Base-by-base conservation (phyloP, 30 jellyfish, hydroid and myxozoan genomes). In the Cassiopea xamachana region DNA sequence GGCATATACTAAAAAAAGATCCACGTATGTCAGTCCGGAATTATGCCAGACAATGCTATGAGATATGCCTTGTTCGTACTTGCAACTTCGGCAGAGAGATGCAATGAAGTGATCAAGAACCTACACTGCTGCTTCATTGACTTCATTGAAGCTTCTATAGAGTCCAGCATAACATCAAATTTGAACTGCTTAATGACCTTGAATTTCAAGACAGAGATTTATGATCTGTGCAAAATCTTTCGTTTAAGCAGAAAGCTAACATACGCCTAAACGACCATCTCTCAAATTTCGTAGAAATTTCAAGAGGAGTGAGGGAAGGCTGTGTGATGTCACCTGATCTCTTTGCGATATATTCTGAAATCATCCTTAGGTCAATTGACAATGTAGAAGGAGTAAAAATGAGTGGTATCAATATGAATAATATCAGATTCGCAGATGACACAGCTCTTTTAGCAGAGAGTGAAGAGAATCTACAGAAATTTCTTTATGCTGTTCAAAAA, bases 391-490 rank as follows among this genome's bases (percentile, higher is more conserved):
- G 68, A 13, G 10, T 75, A 7, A 46, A 45, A 16, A 7, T 75
- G 14, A 18, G 59, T 12, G 83, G 83, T 43, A 3, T 13, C 27
- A 43, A 15, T n/a, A 75, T 75, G 19, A 75, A 46, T 16, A 75
- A 75, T 16, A 75, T 75, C 83, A 75, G 83, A 75, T 45, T 13
- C n/a, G 83, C 83, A 44, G 83, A 75, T 44, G 83, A 18, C 83
- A 75, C 83, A 16, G 83, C 10, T 49, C 83, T 75, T 43, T 5
- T 75, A 44, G 83, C 70, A 46, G 70, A 43, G 17, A 45, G 67
- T 13, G 43, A 75, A 16, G 18, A 45, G 68, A 44, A 75, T 19
- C 83, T 45, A 4, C 68, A 75, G 59, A 43, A 16, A n/a, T 43
- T 15, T 16, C 83, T 75, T n/a, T 72, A 75, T 75, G 43, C 19